These are phyloP conservation scores for Sterrhoptilus dennistouni DNA, from an alignment of 2,113 vertebrate species.

Conservation along the genomic window DNA sequence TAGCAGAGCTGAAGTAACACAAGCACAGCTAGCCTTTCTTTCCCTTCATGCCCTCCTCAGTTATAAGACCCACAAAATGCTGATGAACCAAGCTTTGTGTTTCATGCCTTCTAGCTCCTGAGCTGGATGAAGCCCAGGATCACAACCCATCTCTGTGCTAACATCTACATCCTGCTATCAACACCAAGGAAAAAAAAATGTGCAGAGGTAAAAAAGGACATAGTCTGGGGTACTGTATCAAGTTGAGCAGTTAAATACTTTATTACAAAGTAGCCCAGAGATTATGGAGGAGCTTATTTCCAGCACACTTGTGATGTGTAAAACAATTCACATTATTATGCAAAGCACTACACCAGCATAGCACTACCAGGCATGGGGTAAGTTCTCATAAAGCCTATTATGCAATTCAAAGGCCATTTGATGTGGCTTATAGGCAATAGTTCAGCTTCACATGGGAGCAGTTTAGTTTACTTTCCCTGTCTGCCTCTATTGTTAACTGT, in stretches of 20 bases:
- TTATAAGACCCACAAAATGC: not conserved
- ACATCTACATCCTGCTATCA: not conserved
- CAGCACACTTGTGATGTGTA: not conserved
- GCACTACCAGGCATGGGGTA: not conserved
- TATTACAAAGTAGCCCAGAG: not conserved
- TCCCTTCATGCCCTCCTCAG: not conserved
- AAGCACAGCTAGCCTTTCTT: not conserved
- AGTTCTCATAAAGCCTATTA: conserved; percentile 27
- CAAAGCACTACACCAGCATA: not conserved
- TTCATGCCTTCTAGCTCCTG: not conserved
- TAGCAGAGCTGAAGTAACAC: not conserved
- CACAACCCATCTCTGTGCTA: not conserved
- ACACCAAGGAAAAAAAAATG: not conserved
- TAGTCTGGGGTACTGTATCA: not conserved
- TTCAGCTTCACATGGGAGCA: not conserved
- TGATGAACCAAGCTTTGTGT: not conserved
- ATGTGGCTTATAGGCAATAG: conserved; percentile 11
- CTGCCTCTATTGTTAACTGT: not conserved
- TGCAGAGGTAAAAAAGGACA: not conserved
- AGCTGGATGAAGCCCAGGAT: not conserved
- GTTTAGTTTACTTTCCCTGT: not conserved
- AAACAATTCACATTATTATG: conserved; percentile 13
- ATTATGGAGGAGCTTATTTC: not conserved
- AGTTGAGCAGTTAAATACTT: not conserved
- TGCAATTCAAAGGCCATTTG: conserved; percentile 27